Percentiles rank a stretch among this genome's conserved stretches.
These are phyloP conservation scores for Ectemnius continuus DNA, from an alignment of 2,888 invertebrate genomes.

Conservation along the genomic window DNA sequence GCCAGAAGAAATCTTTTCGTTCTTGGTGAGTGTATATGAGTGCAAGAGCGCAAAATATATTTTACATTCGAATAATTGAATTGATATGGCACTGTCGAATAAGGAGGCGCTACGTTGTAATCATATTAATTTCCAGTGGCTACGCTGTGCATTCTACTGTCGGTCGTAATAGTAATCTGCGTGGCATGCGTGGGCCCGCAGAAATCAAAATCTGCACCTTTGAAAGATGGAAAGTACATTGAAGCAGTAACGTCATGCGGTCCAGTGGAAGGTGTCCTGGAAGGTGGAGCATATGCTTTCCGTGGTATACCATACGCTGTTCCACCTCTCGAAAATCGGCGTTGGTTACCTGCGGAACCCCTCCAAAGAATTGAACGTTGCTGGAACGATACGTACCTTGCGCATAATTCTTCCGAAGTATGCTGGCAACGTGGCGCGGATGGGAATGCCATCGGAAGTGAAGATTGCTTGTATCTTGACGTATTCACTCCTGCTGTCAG, in stretches of 20 bases:
- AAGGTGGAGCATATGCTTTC: conserved; percentile 89
- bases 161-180: conserved; percentile 83
- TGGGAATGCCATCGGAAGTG: conserved; percentile 84
- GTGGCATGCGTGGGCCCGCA: conserved; percentile 82
- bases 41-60: neutral
- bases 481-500: conserved; percentile 89
- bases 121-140: conserved; percentile 74
- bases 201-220: conserved; percentile 81
- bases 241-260: conserved; percentile 89
- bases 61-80: neutral
- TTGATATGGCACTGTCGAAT: neutral
- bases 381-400: conserved; percentile 87
- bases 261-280: conserved; percentile 86
- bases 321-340: conserved; percentile 84
- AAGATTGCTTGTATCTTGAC: conserved; percentile 91
- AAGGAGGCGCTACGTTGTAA: neutral
- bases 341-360: conserved; percentile 86
- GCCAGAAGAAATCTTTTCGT: conserved; percentile 82
- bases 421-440: conserved; percentile 87
- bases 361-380: conserved; percentile 85
- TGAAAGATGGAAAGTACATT: conserved; percentile 86
- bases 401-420: conserved; percentile 83
- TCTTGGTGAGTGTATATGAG: conserved; percentile 19
- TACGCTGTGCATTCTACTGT: conserved; percentile 80
- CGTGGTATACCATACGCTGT: conserved; percentile 90